Evolutionary conservation across 1,140 invertebrate genomes (phyloP), one percentile per base, ranked within the genome.

Genomic region (Hycleus cichorii): DNA sequence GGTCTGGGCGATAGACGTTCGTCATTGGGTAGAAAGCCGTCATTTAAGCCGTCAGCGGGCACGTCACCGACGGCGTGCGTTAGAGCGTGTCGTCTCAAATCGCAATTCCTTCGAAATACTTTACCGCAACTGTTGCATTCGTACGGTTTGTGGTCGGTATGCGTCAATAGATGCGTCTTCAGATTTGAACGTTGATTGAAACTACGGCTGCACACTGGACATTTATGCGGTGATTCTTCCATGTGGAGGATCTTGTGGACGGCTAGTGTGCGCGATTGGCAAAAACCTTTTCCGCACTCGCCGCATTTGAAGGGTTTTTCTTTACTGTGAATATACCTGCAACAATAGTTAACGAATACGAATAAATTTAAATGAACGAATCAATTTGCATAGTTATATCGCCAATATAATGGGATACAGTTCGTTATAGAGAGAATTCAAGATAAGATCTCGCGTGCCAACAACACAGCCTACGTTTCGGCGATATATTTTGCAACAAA

Each of bases 221-320:
- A 94, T 74, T 93, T 93, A 78, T 94, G 91, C 1, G 91, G 91
- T 0, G 90, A 92, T 69, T 94, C 90, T 71, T 93, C 90, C 86
- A 93, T 87, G 72, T 94, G 91, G 4, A 93, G 80, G 67, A 94
- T 93, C 72, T 91, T 92, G 80, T 97, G 94, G 3, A 95, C 92
- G 6, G 93, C 92, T 59, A 97, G 76, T 1, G 94, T 97, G 39
- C 94, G 80, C 11, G 90, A 92, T 70, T 97, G 95, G 72, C 94
- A 97, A 78, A 98, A 97, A 9, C 93, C 94, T 76, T 97, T 97
- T 48, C 93, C 92, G 71, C 95, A 97, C 75, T 95, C 91, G 11
- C 84, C 86, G 74, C 95, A 97, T 76, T 94, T 96, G 80, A 95
- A 97, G 0, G 95, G 94, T 71, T 97, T 97, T 75, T 97, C 93